Conservation (phyloP, 64 coral and sea anemone species). For the Stichodactyla mertensii region DNA sequence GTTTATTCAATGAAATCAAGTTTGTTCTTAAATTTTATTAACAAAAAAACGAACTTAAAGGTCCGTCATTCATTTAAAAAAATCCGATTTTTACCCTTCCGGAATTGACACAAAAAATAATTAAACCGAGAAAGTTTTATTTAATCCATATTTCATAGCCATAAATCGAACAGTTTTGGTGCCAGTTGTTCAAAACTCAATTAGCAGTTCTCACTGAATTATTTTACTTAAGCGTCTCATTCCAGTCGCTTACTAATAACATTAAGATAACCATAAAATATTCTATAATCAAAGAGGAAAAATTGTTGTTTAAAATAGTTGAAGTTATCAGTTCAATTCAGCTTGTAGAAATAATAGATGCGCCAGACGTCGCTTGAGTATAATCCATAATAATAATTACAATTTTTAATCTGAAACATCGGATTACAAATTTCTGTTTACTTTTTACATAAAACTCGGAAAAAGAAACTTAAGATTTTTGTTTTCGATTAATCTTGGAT, state of each 20-base stretch:
- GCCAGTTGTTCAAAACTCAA: background rate
- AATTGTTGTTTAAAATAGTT: background rate
- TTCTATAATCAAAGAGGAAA: background rate
- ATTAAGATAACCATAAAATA: background rate
- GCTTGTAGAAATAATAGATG: background rate
- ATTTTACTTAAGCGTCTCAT: background rate
- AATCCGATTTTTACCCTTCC: background rate
- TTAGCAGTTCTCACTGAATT: background rate
- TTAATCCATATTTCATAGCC: background rate
- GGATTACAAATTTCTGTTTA: background rate
- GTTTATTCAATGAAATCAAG: too few species aligned
- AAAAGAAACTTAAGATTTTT: background rate
- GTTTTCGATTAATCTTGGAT: background rate
- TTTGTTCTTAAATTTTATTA: background rate
- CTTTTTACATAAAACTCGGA: background rate
- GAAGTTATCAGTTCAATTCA: background rate
- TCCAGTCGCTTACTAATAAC: background rate
- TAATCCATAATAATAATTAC: background rate
- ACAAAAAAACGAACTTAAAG: background rate
- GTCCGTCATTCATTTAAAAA: background rate
- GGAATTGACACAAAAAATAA: too few species aligned
- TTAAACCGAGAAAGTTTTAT: too few species aligned
- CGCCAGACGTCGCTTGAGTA: background rate
- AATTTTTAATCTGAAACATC: background rate
- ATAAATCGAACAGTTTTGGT: background rate